A percentile compares a stretch with the other conserved stretches of the same genome.
phyloP scores from a whole-genome alignment of 2,113 vertebrate genomes.

The Accipiter virgatus region DNA sequence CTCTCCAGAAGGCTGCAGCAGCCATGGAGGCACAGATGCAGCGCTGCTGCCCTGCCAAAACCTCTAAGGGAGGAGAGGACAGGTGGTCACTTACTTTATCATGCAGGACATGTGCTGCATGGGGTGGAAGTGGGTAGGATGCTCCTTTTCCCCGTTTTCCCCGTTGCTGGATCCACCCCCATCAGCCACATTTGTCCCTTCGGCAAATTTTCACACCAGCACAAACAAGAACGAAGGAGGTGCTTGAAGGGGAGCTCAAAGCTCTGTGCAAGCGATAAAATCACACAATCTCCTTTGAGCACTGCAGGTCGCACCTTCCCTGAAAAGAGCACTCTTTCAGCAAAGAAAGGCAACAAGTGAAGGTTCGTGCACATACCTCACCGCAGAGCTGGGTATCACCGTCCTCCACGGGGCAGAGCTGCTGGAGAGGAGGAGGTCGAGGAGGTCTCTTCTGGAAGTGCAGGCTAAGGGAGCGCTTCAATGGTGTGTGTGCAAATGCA shows the following conservation, averaged over 20 bases:
- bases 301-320: too few relatives aligned
- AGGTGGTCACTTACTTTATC: accelerated
- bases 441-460: not conserved
- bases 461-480: not conserved
- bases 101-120: accelerated
- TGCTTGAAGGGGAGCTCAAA: not conserved
- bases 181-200: not conserved
- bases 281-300: accelerated
- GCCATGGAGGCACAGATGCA: accelerated
- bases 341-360: not conserved
- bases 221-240: accelerated
- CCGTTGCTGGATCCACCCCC: accelerated
- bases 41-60: not conserved
- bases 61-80: not conserved
- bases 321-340: accelerated
- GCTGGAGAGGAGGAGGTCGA: not conserved
- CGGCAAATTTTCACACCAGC: accelerated
- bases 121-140: not conserved
- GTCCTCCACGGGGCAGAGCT: not conserved
- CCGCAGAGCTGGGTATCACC: accelerated
- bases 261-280: accelerated
- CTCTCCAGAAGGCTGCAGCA: not conserved
- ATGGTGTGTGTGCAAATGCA: accelerated
- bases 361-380: not conserved
- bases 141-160: not conserved